Conservation (phyloP, 2,888 invertebrate genomes). For the Trissoscelio sp. region DNA sequence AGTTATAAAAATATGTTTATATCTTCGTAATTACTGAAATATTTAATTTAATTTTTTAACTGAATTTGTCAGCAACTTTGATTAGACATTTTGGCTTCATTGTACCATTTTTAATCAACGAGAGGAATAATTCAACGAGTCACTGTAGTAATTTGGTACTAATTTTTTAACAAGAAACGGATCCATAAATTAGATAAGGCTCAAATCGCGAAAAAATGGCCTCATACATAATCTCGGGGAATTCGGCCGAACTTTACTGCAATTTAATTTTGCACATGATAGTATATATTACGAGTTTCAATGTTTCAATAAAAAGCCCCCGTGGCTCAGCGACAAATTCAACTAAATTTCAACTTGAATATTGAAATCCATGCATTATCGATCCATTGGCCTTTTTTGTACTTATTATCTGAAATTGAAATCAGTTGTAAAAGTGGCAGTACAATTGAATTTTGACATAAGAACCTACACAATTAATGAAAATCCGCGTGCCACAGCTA, state of each 20-base stretch:
- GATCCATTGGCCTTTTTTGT: slow-evolving; percentile 40
- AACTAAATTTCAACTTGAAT: slow-evolving; percentile 37
- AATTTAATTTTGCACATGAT: slow-evolving; percentile 48
- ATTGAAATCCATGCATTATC: slow-evolving; percentile 39
- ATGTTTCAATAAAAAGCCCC: slow-evolving; percentile 57
- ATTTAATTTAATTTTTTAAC: too few relatives aligned
- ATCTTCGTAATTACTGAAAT: too few relatives aligned
- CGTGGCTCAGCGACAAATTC: slow-evolving; percentile 47
- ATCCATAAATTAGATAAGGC: slow-evolving; percentile 42
- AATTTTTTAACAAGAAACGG: slow-evolving; percentile 36
- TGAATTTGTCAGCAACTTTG: too few relatives aligned
- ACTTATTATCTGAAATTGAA: slow-evolving; percentile 60
- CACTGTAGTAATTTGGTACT: slow-evolving; percentile 4
- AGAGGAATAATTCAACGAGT: slow-evolving; percentile 14
- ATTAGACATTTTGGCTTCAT: too few relatives aligned
- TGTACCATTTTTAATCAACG: too few relatives aligned
- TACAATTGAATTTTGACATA: slow-evolving; percentile 45
- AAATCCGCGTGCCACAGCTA: neutral
- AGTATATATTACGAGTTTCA: slow-evolving; percentile 47
- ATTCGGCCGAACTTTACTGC: slow-evolving; percentile 37
- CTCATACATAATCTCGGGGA: slow-evolving; percentile 32
- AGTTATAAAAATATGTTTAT: too few relatives aligned
- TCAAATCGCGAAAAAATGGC: slow-evolving; percentile 13
- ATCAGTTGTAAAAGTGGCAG: slow-evolving; percentile 47
- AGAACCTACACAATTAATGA: slow-evolving; percentile 39